Evolutionary conservation across 2,113 vertebrate genomes (phyloP).

Genomic region (Notothenia coriiceps): DNA sequence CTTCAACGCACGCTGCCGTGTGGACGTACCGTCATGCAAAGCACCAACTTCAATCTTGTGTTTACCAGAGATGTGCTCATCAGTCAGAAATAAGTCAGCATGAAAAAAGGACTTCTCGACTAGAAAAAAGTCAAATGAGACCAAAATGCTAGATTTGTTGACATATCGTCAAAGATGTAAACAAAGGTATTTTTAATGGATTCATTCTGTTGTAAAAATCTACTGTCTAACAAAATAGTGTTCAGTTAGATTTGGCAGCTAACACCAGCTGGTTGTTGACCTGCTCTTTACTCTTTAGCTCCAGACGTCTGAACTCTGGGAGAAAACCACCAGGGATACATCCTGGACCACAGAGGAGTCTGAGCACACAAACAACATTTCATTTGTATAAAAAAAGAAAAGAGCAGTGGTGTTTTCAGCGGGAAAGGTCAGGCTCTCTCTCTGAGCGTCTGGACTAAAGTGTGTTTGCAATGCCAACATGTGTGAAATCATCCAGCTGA

Average conservation of each 20-base stretch:
- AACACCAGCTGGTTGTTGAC: not conserved
- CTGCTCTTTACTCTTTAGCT: not conserved
- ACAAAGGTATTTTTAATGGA: not conserved
- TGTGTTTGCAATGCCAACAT: constrained; percentile 15
- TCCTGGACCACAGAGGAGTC: constrained; percentile 1
- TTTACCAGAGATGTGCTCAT: too few relatives aligned
- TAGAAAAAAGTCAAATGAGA: too few relatives aligned
- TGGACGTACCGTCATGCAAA: too few relatives aligned
- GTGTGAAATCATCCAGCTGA: constrained; percentile 1
- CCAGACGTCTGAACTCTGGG: constrained; percentile 10
- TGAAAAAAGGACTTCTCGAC: too few relatives aligned
- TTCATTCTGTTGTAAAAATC: not conserved
- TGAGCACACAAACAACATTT: constrained; percentile 6
- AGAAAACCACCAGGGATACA: constrained; percentile 9
- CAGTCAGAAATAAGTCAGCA: too few relatives aligned
- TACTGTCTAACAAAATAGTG: not conserved
- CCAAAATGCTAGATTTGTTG: too few relatives aligned
- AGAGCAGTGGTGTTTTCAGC: constrained; percentile 21
- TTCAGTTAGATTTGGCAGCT: not conserved
- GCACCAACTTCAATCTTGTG: too few relatives aligned
- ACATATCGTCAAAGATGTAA: not conserved
- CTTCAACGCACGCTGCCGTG: too few relatives aligned
- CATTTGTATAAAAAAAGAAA: not conserved
- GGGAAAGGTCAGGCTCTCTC: constrained; percentile 14
- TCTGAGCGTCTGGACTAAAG: constrained; percentile 30